Percentiles rank a stretch among this genome's conserved stretches.
These are phyloP conservation scores for Stictocephala bisonia DNA, from an alignment of 2,888 invertebrate species.

Conservation along the genomic window DNA sequence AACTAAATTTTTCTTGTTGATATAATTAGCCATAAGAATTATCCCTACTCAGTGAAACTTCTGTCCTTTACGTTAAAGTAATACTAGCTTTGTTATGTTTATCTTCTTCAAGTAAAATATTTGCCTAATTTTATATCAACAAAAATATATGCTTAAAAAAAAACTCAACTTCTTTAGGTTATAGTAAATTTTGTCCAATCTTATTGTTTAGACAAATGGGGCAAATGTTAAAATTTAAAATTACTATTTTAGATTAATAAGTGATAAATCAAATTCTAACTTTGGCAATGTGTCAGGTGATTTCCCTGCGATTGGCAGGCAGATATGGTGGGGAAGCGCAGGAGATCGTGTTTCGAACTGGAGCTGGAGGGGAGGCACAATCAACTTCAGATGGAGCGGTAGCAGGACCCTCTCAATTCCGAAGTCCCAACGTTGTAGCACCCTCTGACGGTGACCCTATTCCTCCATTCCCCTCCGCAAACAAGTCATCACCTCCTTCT, in stretches of 20 bases:
- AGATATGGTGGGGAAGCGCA: conserved; percentile 75
- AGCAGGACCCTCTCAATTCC: conserved; percentile 62
- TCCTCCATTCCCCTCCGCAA: conserved; percentile 64
- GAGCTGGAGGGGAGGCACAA: conserved; percentile 63
- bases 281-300: conserved; percentile 67
- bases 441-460: conserved; percentile 81
- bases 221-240: background rate
- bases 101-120: too few relatives aligned
- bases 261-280: too few relatives aligned
- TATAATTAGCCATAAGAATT: too few relatives aligned
- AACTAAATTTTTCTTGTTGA: too few relatives aligned
- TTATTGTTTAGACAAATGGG: background rate
- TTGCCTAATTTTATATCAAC: too few relatives aligned
- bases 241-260: background rate
- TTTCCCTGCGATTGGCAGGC: conserved; percentile 73
- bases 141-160: too few relatives aligned
- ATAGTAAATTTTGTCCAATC: conserved; percentile 64
- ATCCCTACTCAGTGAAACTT: too few relatives aligned
- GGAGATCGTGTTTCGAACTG: conserved; percentile 75
- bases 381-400: conserved; percentile 45
- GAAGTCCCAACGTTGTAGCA: conserved; percentile 85
- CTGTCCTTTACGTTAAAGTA: too few relatives aligned
- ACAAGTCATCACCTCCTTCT: conserved; percentile 53
- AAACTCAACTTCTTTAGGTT: too few relatives aligned
- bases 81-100: too few relatives aligned